These are phyloP conservation scores for Tragelaphus scriptus DNA, from an alignment of 2,113 vertebrate species.

Conservation along the genomic window DNA sequence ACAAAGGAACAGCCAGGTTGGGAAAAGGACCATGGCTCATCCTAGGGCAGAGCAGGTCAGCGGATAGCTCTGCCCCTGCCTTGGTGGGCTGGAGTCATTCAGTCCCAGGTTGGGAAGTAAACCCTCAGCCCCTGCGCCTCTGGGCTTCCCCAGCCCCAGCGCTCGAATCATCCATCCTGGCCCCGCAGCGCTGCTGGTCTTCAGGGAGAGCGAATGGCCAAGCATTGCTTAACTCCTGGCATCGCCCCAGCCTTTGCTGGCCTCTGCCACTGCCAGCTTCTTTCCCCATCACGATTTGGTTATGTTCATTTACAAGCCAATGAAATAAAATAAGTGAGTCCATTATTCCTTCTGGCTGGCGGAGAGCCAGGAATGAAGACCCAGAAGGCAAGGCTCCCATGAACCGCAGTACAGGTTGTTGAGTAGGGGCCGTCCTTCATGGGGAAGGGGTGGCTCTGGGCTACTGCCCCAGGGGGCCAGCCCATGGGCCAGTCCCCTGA, in stretches of 20 bases:
- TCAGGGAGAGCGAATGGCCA: not conserved
- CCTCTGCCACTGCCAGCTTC: not conserved
- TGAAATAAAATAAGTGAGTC: slow-evolving; percentile 8
- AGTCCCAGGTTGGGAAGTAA: not conserved
- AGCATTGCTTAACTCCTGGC: not conserved
- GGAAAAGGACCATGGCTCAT: not conserved
- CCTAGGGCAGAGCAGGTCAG: not conserved
- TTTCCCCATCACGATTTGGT: not conserved
- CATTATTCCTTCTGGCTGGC: slow-evolving; percentile 4
- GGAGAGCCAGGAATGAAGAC: not conserved
- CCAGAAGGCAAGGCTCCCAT: not conserved
- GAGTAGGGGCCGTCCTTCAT: not conserved
- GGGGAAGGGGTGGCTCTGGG: not conserved
- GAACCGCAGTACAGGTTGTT: not conserved
- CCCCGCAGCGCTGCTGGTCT: not conserved
- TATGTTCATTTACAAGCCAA: slow-evolving; percentile 38
- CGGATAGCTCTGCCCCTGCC: not conserved
- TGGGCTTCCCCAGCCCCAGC: not conserved
- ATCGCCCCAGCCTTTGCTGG: not conserved
- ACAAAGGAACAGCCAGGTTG: not conserved
- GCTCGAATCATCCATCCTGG: not conserved
- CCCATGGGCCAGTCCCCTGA: not conserved
- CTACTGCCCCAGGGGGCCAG: not conserved
- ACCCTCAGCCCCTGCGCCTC: not conserved
- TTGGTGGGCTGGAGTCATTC: not conserved